phyloP scores from a whole-genome alignment of 2,888 invertebrate genomes.

The Lissonota sp. region DNA sequence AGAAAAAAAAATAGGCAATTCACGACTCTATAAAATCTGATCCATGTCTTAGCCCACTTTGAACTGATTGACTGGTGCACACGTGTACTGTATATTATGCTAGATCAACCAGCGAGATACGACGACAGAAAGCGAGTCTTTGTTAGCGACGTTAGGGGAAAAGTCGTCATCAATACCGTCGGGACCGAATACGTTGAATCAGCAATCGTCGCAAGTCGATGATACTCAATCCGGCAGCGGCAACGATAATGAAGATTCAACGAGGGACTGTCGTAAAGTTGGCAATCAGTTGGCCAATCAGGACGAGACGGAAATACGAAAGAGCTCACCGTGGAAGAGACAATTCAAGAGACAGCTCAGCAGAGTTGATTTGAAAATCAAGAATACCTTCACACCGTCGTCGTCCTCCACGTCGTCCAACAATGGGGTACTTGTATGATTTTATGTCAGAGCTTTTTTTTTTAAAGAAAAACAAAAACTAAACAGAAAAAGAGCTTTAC shows the following conservation, averaged over 20 bases:
- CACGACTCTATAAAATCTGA: conserved; percentile 49
- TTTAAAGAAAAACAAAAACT: conserved; percentile 47
- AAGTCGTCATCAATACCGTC: conserved; percentile 70
- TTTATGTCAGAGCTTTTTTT: conserved; percentile 64
- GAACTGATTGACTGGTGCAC: conserved; percentile 75
- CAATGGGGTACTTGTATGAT: conserved; percentile 81
- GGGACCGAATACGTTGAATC: conserved; percentile 70
- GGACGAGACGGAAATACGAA: conserved; percentile 74
- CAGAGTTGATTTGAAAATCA: conserved; percentile 90
- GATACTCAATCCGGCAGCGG: conserved; percentile 68
- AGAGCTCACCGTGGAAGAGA: conserved; percentile 88
- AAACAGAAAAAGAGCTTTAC: conserved; percentile 53
- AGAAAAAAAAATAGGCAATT: conserved; percentile 31
- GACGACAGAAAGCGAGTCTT: conserved; percentile 72
- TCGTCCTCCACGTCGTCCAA: conserved; percentile 75
- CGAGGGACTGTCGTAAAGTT: conserved; percentile 63
- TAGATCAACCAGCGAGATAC: conserved; percentile 77
- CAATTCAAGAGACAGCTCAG: conserved; percentile 93
- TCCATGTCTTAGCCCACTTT: conserved; percentile 61
- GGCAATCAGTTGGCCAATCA: conserved; percentile 51
- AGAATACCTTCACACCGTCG: conserved; percentile 86
- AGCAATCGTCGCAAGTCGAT: conserved; percentile 66
- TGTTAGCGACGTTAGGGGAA: conserved; percentile 72
- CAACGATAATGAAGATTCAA: conserved; percentile 72
- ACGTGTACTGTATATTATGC: conserved; percentile 69